phyloP scores from a whole-genome alignment of 2,888 invertebrate species.

The Pandemis heparana region DNA sequence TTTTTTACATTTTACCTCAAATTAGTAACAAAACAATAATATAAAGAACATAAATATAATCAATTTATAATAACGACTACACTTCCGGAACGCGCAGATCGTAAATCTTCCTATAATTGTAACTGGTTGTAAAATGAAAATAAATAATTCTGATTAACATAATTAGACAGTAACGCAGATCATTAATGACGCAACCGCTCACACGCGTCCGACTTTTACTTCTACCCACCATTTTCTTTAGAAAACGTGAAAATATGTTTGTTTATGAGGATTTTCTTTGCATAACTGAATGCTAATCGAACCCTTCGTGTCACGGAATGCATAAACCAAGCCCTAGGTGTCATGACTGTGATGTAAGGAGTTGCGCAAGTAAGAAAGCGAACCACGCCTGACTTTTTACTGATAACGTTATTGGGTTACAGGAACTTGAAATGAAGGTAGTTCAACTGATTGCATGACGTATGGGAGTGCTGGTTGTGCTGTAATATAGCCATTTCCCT shows the following conservation, averaged over 20 bases:
- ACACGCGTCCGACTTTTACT: conserved; percentile 27
- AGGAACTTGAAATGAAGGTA: conserved; percentile 25
- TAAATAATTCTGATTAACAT: conserved; percentile 30
- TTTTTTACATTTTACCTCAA: neutral
- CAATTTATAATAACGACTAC: conserved; percentile 1
- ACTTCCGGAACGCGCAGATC: conserved; percentile 3
- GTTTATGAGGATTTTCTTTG: conserved; percentile 17
- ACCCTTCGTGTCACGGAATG: conserved; percentile 12
- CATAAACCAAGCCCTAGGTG: conserved; percentile 24
- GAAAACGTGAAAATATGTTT: conserved; percentile 36
- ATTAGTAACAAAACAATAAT: neutral
- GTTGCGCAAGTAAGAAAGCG: conserved; percentile 39
- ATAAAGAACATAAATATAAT: neutral
- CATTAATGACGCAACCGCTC: conserved; percentile 30
- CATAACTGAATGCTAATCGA: conserved; percentile 18
- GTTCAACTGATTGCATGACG: neutral
- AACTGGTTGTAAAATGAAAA: conserved; percentile 19
- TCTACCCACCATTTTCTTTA: conserved; percentile 26
- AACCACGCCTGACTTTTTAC: conserved; percentile 37
- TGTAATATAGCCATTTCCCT: no score
- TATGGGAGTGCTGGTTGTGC: neutral
- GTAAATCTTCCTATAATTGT: conserved; percentile 36
- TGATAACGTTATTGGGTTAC: conserved; percentile 29
- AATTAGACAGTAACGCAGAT: conserved; percentile 10
- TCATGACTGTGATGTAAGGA: conserved; percentile 25